Conservation (phyloP, 1,140 invertebrate species). For the Idris sp. region DNA sequence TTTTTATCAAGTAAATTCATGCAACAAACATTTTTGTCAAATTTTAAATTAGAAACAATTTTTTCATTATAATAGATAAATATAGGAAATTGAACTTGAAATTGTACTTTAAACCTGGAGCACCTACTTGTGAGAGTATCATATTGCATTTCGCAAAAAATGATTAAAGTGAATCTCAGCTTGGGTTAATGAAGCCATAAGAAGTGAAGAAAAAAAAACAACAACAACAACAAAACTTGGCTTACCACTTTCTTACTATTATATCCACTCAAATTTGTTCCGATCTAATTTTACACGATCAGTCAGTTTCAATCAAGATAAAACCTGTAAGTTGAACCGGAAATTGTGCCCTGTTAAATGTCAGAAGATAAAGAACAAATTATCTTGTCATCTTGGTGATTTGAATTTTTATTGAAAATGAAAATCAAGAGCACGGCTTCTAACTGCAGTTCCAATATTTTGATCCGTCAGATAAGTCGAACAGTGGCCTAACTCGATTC, state of each 20-base stretch:
- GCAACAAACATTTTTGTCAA: too few relatives aligned
- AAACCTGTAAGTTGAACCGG: slow-evolving; percentile 8
- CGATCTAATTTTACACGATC: slow-evolving; percentile 4
- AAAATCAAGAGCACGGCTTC: too few relatives aligned
- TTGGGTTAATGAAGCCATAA: slow-evolving; percentile 15
- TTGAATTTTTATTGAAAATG: slow-evolving; percentile 17
- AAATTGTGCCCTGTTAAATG: slow-evolving; percentile 1
- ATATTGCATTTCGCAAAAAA: slow-evolving; percentile 25
- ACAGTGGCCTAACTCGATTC: slow-evolving; percentile 48
- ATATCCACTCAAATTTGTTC: slow-evolving; percentile 5
- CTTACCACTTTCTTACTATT: background rate
- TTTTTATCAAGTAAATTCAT: too few relatives aligned
- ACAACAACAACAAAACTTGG: too few relatives aligned
- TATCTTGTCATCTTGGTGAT: slow-evolving; percentile 7
- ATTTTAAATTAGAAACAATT: too few relatives aligned
- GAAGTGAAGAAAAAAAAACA: too few relatives aligned
- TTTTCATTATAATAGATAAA: too few relatives aligned
- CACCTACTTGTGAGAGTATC: slow-evolving; percentile 11
- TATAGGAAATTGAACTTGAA: too few relatives aligned
- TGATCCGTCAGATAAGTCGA: slow-evolving; percentile 40
- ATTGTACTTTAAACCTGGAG: slow-evolving; percentile 1
- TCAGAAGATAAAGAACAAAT: background rate
- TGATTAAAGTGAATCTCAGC: slow-evolving; percentile 27
- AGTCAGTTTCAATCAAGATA: slow-evolving; percentile 9
- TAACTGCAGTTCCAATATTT: too few relatives aligned